Conservation (phyloP, 2,113 vertebrate genomes). For the Gnathonemus longibarbis region DNA sequence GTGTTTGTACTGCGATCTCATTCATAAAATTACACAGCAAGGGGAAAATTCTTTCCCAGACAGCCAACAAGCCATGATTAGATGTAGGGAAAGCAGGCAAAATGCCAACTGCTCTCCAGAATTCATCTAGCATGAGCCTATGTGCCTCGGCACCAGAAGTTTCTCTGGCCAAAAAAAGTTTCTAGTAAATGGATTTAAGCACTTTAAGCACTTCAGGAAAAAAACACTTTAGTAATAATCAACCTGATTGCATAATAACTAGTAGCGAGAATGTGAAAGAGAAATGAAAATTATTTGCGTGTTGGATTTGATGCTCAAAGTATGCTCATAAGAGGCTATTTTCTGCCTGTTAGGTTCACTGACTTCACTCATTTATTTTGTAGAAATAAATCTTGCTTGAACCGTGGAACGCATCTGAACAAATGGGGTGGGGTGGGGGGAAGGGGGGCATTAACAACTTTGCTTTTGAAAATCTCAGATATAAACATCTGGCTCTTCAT, state of each 20-base stretch:
- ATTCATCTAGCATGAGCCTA: conserved; percentile 23
- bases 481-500: not conserved
- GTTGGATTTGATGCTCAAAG: not conserved
- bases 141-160: not conserved
- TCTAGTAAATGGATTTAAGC: not conserved
- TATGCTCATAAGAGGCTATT: not conserved
- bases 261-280: not conserved
- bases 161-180: not conserved
- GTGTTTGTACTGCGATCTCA: not conserved
- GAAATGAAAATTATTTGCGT: not conserved
- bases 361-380: not conserved
- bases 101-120: conserved; percentile 22
- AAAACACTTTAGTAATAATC: not conserved
- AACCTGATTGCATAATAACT: not conserved
- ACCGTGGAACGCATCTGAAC: not conserved
- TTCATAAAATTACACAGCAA: conserved; percentile 28
- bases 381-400: not conserved
- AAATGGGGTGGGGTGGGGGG: not conserved
- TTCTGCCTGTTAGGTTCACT: not conserved
- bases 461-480: not conserved
- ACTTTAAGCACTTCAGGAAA: not conserved
- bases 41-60: conserved; percentile 24
- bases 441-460: not conserved
- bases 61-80: conserved; percentile 25
- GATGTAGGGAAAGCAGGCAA: not conserved